Base-by-base conservation (phyloP, 2,113 vertebrate genomes). In the Calyptomena viridis region DNA sequence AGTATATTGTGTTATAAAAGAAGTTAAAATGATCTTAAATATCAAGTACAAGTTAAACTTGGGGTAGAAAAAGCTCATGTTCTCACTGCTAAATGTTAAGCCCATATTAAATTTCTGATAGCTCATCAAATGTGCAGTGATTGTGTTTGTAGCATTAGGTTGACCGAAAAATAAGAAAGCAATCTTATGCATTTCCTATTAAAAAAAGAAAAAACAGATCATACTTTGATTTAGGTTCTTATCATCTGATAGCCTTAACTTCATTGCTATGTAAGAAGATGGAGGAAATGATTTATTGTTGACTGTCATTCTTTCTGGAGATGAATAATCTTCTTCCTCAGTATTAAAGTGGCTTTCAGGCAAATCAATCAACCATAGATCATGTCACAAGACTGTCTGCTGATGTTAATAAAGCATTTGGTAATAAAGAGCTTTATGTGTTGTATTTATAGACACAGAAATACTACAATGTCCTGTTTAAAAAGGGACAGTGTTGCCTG, bases 401-500 rank as follows among this genome's bases (percentile, higher is more conserved):
- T 94, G 96, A 95, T 97, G 96, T 97, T 97, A 98, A 98, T 97
- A 98, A 98, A 97, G 94, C 89, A 97, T 98, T 97, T 20, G 91
- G 91, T 97, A 98, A 97, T 97, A 97, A 97, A 91, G 82, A 97
- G 66, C 77, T 97, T 98, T 97, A 96, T 97, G 76, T 88, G 83
- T 95, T 97, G 84, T 97, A 97, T 97, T 97, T 97, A 97, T 97
- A 96, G 91, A 95, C 77, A 91, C 52, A 95, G 79, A 88, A 94
- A 96, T 95, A 87, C 64, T 72, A 33, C 85, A 95, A 97, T 77
- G 77, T 9, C 47, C 66, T 91, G 56, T 52, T 96, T 89, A 74
- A 94, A 84, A 96, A 94, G 87, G 64, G 46, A 88, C 27, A 53
- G 35, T 14, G 82, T 79, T 90, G 35, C 56, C 75, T 74, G 25